Base-by-base conservation (phyloP, 2,888 invertebrate species). In the Tribolium freemani region DNA sequence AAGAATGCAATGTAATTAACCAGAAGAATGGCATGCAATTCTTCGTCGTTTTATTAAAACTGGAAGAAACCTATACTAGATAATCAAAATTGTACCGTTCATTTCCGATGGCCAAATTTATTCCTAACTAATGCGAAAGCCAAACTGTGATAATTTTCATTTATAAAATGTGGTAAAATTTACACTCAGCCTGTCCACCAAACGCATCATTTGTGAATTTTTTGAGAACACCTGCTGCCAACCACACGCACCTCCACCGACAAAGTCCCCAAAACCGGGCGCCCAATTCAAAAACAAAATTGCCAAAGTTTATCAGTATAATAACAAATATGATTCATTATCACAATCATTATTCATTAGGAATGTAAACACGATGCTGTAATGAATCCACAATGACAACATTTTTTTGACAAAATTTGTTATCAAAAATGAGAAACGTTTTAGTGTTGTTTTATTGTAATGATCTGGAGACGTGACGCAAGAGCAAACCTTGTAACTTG, bases 121-220 rank as follows among this genome's bases (percentile, higher is more conserved):
- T 26, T 16, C 5, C 48, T 38, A 58, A 21, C 38, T 58, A 57
- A 13, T 20, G 30, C 20, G 10, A 60, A 38, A 26, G 13, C 48
- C n/a, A 54, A 30, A 45, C 13, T 68, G 21, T 67, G 50, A 44
- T 44, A 53, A 60, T 73, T 73, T 73, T 73, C 73, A 73, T 73
- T 73, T 73, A 73, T 57, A 71, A 73, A 70, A 50, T 67, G 60
- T 69, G 53, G 53, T 46, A 57, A 70, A 70, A 46, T 56, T 73
- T 46, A 54, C 73, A 73, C 73, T 73, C 38, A 11, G 66, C 58
- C 69, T 58, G 54, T 53, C 58, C 44, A 21, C 20, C 46, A 44
- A 69, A 69, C 73, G 73, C 73, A 73, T 73, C 73, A 69, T 73
- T 72, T 53, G 56, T 54, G 68, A 57, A 26, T 48, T 63, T 63